These are phyloP conservation scores for Erannis defoliaria DNA, from an alignment of 2,888 invertebrate species.

Conservation along the genomic window DNA sequence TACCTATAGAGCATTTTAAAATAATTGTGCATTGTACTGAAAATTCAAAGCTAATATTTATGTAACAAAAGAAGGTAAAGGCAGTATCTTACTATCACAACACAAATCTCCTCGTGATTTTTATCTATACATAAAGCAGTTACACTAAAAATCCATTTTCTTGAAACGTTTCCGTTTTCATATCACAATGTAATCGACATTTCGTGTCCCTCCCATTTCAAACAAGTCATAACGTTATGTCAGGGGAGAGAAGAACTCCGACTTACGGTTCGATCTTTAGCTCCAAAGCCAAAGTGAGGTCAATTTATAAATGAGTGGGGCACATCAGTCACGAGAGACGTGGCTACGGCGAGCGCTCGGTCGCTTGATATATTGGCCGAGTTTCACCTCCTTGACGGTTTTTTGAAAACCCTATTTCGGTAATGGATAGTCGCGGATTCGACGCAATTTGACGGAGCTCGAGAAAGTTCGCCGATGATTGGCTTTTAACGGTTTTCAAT, in stretches of 20 bases:
- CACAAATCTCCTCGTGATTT: not conserved
- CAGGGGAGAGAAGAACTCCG: slow-evolving; percentile 33
- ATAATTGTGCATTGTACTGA: no score
- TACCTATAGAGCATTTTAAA: no score
- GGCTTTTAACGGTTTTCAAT: slow-evolving; percentile 73
- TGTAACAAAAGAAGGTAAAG: not conserved
- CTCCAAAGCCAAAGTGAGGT: slow-evolving; percentile 59
- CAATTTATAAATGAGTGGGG: slow-evolving; percentile 78
- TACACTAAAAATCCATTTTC: slow-evolving; percentile 34
- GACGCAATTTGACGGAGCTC: slow-evolving; percentile 64
- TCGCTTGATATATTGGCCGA: slow-evolving; percentile 70
- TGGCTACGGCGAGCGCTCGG: slow-evolving; percentile 58
- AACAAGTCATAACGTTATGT: slow-evolving; percentile 38
- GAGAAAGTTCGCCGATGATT: slow-evolving; percentile 61
- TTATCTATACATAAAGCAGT: slow-evolving; percentile 9
- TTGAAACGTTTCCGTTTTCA: slow-evolving; percentile 30
- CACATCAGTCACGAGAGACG: slow-evolving; percentile 72
- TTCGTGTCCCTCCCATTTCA: slow-evolving; percentile 31
- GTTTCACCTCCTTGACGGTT: slow-evolving; percentile 75
- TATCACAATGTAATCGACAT: slow-evolving; percentile 36
- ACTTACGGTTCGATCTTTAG: slow-evolving; percentile 40
- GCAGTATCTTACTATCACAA: not conserved
- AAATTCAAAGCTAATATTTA: not conserved
- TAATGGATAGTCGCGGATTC: slow-evolving; percentile 71
- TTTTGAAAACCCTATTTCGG: slow-evolving; percentile 71